phyloP scores from a whole-genome alignment of 2,113 vertebrate species.

The Chamaea fasciata region DNA sequence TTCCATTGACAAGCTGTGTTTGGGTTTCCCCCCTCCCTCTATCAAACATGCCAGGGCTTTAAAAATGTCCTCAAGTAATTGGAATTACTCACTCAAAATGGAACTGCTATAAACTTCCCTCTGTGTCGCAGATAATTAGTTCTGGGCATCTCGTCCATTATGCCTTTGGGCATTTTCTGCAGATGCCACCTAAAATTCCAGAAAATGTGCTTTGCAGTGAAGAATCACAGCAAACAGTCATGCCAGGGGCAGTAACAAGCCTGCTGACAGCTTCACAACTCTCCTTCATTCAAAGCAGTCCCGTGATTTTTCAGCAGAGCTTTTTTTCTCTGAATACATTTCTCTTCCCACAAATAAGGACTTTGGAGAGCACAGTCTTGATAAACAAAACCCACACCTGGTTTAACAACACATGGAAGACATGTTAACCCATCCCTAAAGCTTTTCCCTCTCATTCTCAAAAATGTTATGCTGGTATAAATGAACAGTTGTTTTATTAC shows the following conservation, averaged over 20 bases:
- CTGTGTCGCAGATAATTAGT: background rate
- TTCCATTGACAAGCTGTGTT: background rate
- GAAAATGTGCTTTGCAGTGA: background rate
- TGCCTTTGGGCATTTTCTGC: background rate
- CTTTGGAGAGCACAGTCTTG: background rate
- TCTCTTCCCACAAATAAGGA: background rate
- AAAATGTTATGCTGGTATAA: background rate
- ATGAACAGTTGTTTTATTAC: background rate
- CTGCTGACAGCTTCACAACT: background rate
- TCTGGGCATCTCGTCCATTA: background rate
- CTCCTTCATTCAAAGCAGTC: background rate
- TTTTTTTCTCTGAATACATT: background rate
- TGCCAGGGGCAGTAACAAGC: background rate
- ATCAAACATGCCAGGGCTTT: background rate
- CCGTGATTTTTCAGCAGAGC: background rate
- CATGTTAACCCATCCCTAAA: background rate
- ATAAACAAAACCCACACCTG: background rate
- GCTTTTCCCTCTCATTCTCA: background rate
- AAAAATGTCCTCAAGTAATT: background rate
- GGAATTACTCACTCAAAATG: background rate
- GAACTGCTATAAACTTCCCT: background rate
- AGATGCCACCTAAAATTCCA: background rate
- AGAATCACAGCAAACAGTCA: background rate
- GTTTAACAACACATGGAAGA: background rate
- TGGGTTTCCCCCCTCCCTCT: background rate